A percentile compares a stretch with the other conserved stretches of the same genome.
These are phyloP conservation scores for Neofelis nebulosa DNA, from an alignment of 2,113 vertebrate genomes.

Conservation along the genomic window DNA sequence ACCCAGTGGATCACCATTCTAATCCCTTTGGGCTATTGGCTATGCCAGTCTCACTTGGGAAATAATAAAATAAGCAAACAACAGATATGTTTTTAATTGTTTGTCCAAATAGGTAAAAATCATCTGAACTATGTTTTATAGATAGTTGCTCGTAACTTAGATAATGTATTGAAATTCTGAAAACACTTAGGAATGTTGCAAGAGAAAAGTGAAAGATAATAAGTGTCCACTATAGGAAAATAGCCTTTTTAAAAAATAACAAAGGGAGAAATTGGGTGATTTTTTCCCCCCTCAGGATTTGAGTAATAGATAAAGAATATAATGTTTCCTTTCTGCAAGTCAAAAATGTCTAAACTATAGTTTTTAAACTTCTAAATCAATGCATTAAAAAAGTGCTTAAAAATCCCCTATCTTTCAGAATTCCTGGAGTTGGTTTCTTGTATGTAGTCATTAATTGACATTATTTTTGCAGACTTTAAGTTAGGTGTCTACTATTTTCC, in stretches of 20 bases:
- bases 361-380: background rate
- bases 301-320: background rate
- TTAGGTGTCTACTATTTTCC: background rate
- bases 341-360: background rate
- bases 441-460: background rate
- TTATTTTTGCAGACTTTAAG: background rate
- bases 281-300: background rate
- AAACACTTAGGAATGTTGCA: background rate
- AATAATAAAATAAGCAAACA: background rate
- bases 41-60: background rate
- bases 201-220: background rate
- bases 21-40: background rate
- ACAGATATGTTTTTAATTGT: background rate
- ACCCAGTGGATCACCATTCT: background rate
- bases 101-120: background rate
- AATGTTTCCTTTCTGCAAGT: background rate
- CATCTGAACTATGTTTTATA: background rate
- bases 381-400: background rate
- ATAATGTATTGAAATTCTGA: background rate
- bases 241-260: background rate
- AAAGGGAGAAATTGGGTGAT: background rate
- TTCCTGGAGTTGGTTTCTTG: background rate
- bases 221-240: background rate
- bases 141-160: background rate
- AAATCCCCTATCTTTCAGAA: background rate